These are phyloP conservation scores for Arothron firmamentum DNA, from an alignment of 2,113 vertebrate species.

Conservation along the genomic window DNA sequence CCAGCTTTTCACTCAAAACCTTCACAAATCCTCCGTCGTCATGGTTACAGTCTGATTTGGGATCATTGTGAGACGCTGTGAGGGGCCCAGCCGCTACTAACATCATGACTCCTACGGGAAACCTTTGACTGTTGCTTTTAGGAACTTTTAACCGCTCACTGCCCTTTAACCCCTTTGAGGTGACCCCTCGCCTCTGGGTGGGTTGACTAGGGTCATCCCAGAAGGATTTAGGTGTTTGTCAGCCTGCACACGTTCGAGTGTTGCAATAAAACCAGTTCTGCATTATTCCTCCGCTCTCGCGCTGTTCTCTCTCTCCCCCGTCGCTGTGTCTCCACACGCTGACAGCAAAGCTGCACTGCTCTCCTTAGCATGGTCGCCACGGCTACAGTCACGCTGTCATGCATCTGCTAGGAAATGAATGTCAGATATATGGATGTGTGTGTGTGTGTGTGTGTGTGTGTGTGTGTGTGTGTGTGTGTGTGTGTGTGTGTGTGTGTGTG, in stretches of 20 bases:
- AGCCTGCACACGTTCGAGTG: constrained; percentile 25
- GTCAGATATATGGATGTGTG: background rate
- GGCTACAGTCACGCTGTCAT: constrained; percentile 39
- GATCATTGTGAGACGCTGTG: too few species aligned
- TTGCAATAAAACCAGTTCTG: constrained; percentile 41
- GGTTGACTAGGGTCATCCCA: constrained; percentile 57
- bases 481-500: too few species aligned
- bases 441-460: background rate
- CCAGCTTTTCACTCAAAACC: too few species aligned
- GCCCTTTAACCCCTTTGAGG: too few species aligned
- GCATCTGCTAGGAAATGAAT: background rate
- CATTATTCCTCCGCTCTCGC: constrained; percentile 42
- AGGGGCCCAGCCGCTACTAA: too few species aligned
- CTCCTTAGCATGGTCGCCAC: constrained; percentile 67
- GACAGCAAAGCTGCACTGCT: constrained; percentile 56
- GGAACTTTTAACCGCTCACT: too few species aligned
- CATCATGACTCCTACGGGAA: too few species aligned
- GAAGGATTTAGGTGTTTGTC: background rate
- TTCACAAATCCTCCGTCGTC: too few species aligned
- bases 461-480: too few species aligned
- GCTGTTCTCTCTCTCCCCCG: constrained; percentile 35
- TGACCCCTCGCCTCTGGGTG: background rate
- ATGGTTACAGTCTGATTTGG: too few species aligned
- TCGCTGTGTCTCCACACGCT: constrained; percentile 42
- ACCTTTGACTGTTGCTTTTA: too few species aligned